Base-by-base conservation (phyloP, 2,113 vertebrate species). In the Calidris pygmaea region DNA sequence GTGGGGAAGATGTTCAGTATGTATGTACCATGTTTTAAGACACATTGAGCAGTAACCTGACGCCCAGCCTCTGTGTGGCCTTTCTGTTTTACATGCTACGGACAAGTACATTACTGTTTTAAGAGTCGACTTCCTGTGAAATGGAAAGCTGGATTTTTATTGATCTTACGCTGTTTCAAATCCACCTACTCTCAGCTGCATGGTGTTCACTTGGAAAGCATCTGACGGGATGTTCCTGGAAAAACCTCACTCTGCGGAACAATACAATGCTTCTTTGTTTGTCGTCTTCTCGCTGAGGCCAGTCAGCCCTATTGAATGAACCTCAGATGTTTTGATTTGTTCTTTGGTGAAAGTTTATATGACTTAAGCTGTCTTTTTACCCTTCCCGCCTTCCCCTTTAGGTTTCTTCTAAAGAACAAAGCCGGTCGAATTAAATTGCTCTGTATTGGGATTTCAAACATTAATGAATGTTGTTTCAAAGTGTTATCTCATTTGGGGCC, bases 241-340 rank as follows among this genome's bases (percentile, higher is more conserved):
- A 94, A 97, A 97, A 89, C 82, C 91, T 96, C 95, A 71, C 93
- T 87, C 68, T 0, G 3, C 1, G 5, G 93, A 95, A 88, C 41
- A 91, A 92, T 63, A 97, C 95, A 97, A 93, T 96, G 55, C 77
- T 62, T 43, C 96, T 98, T 98, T 98, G 97, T 98, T 93, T 95
- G 92, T 89, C 55, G 10, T 93, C 92, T 80, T 90, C 93, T 97
- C 1, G 6, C 92, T 62, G 84, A 84, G 88, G 86, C 91, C 95
- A 70, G 79, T 81, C 86, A 97, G 74, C 78, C 92, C 58, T 91
- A 75, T 35, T 95, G 95, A 88, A 94, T 96, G 95, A 94, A 90
- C 90, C 85, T 95, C 87, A 89, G 89, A 90, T 95, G 85, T 98
- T 98, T 98, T 97, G 95, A 96, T 95, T 96, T 95, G 90, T 89